Base-by-base conservation (phyloP, 2,113 vertebrate genomes). In the Chloropsis cyanopogon region DNA sequence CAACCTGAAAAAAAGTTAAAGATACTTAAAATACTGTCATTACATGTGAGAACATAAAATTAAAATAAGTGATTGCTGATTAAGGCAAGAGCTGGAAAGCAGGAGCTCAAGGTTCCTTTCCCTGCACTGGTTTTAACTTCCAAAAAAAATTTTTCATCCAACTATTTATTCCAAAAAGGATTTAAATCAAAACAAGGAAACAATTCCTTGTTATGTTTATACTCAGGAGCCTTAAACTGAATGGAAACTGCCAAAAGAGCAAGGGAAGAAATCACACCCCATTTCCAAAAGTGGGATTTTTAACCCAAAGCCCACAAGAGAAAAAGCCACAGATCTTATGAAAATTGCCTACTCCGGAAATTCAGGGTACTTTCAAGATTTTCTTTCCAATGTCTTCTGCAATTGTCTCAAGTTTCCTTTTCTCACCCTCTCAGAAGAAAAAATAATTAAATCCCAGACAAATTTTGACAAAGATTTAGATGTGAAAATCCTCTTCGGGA, bases 221-320 rank as follows among this genome's bases (percentile, higher is more conserved):
- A 24, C 6, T 73, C 15, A 25, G 39, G 44, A 79, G 22, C 37
- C 17, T 91, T 56, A n/a, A 80, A 22, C 8, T 10, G 11, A 80
- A 33, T 6, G 21, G 37, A 61, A 77, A 56, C 17, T 41, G 16
- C n/a, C 52, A 28, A 41, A 70, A 71, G 18, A 66, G 13, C 20
- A 35, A 29, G 1, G 4, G 15, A 26, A 14, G 31, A 39, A 23
- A 39, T 70, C 23, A 18, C 2, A 0, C 3, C 12, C 39, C 14
- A 6, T 39, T 76, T 39, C 49, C 35, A 46, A 60, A 85, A 42
- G 1, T 1, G 11, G 16, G 3, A 21, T 70, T 79, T 87, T 35
- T 44, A 78, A 69, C 26, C 16, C 1, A 3, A 77, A 15, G 5
- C 15, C n/a, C 50, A 56, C 19, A 6, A 22, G 56, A 81, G 20